phyloP scores from a whole-genome alignment of 2,888 invertebrate genomes.

The Nomada lathburiana region DNA sequence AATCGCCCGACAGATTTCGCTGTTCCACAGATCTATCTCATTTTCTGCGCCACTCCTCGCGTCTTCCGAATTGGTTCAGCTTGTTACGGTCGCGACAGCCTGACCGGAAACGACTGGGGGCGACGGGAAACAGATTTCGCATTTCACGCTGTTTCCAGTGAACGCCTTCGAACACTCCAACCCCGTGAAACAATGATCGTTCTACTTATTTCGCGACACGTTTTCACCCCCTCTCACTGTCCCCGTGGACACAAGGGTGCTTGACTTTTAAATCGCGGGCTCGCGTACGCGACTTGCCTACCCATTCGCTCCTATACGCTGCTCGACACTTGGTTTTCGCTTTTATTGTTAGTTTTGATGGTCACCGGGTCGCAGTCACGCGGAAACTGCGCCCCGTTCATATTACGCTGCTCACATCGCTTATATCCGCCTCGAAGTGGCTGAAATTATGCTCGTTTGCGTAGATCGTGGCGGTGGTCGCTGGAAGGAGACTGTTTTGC shows the following conservation, averaged over 20 bases:
- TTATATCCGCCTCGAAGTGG: not conserved
- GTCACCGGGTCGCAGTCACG: not conserved
- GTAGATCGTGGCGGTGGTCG: not conserved
- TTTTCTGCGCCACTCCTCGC: constrained; percentile 27
- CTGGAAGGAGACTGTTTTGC: not conserved
- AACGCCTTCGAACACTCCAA: constrained; percentile 25
- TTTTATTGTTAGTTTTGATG: not conserved
- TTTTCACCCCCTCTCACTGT: not conserved
- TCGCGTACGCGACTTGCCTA: not conserved
- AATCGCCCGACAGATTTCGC: constrained; percentile 2
- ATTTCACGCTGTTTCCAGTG: constrained; percentile 4
- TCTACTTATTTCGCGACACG: not conserved
- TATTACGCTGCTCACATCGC: not conserved
- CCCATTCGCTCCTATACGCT: not conserved
- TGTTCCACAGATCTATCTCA: constrained; percentile 48
- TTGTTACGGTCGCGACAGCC: constrained; percentile 42
- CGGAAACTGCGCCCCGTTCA: not conserved
- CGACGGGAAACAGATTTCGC: constrained; percentile 26
- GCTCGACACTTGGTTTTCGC: not conserved
- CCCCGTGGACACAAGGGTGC: not conserved
- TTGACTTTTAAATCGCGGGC: not conserved
- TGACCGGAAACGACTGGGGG: constrained; percentile 22
- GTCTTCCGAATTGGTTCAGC: constrained; percentile 34
- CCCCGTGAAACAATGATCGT: not conserved
- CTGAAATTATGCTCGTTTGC: not conserved